These are phyloP conservation scores for Leptura quadrifasciata DNA, from an alignment of 2,888 invertebrate genomes.

Conservation along the genomic window DNA sequence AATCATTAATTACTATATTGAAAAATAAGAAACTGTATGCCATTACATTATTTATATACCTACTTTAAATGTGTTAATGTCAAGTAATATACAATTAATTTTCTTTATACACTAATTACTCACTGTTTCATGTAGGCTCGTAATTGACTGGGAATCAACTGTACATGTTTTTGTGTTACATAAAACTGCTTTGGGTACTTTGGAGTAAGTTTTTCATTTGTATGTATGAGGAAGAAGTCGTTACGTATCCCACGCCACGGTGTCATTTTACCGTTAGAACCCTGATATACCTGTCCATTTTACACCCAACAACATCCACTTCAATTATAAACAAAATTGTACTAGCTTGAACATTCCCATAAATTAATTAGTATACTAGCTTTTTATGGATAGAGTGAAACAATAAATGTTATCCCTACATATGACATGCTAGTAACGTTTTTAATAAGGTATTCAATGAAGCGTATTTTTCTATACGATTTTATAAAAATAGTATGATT, in stretches of 20 bases:
- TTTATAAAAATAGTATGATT: too few relatives aligned
- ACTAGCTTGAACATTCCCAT: conserved; percentile 2
- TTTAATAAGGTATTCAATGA: too few relatives aligned
- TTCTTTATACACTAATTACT: neutral
- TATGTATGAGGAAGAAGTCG: neutral
- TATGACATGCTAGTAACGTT: too few relatives aligned
- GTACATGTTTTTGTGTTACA: conserved; percentile 1
- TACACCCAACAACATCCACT: conserved; percentile 6
- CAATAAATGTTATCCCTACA: too few relatives aligned
- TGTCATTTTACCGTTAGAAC: neutral
- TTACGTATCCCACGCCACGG: conserved; percentile 3
- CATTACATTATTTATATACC: neutral
- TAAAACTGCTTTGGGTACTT: neutral
- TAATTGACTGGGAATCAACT: conserved; percentile 9
- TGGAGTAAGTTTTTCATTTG: neutral
- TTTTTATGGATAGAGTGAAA: neutral
- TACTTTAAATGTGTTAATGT: conserved; percentile 2
- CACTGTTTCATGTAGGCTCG: neutral
- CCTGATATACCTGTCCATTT: neutral
- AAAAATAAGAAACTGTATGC: neutral
- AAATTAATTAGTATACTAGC: neutral
- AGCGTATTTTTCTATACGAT: too few relatives aligned
- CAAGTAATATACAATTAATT: conserved; percentile 15
- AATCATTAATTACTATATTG: neutral
- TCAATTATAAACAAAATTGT: neutral